phyloP scores from a whole-genome alignment of 1,140 invertebrate species.

The Bombus picipes region DNA sequence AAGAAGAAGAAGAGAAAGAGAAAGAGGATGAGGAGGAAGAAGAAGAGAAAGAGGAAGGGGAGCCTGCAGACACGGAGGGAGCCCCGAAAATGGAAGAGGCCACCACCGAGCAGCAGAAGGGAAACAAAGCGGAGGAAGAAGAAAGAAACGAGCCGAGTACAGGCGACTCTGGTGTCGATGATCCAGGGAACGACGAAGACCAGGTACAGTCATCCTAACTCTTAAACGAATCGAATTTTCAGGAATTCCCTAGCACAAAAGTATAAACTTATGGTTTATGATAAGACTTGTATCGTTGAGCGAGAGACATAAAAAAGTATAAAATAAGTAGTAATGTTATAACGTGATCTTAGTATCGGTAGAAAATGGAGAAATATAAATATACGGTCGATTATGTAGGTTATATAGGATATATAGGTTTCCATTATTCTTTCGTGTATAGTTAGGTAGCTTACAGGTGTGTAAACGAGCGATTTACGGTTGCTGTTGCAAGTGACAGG shows the following conservation, averaged over 20 bases:
- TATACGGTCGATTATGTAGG: no score
- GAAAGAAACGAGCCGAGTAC: slow-evolving; percentile 74
- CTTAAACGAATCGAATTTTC: slow-evolving; percentile 32
- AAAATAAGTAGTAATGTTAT: neutral
- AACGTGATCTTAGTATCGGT: neutral
- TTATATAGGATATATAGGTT: no score
- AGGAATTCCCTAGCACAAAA: neutral
- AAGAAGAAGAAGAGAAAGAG: neutral
- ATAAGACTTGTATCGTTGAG: neutral
- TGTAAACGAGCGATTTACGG: neutral
- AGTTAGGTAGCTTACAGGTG: neutral
- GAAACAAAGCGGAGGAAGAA: slow-evolving; percentile 57
- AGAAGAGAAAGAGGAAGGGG: slow-evolving; percentile 10
- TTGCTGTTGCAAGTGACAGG: neutral
- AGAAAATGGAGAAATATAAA: neutral
- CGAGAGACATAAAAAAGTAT: neutral
- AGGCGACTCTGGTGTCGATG: slow-evolving; percentile 76
- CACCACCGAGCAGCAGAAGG: slow-evolving; percentile 4
- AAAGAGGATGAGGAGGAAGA: slow-evolving; percentile 66
- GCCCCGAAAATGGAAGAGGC: slow-evolving; percentile 28
- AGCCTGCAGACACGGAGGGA: slow-evolving; percentile 22
- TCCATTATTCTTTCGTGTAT: neutral
- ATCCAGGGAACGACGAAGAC: slow-evolving; percentile 75
- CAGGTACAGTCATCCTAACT: slow-evolving; percentile 71
- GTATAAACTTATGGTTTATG: neutral